Percentiles rank a stretch among this genome's conserved stretches.
phyloP scores from a whole-genome alignment of 2,113 vertebrate genomes.

The Crotalus horridus region DNA sequence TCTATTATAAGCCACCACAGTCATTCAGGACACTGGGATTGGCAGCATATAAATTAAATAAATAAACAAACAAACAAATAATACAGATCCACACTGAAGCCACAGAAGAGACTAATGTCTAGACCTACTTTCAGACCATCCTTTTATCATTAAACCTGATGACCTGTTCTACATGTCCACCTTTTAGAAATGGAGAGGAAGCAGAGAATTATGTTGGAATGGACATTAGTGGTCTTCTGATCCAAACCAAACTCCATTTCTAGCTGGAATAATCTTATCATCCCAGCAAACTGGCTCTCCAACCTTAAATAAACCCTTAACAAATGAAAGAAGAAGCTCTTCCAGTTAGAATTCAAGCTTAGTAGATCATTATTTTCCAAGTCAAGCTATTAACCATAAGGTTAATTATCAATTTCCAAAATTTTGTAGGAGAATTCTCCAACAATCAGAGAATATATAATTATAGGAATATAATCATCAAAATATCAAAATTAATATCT shows the following conservation, averaged over 20 bases:
- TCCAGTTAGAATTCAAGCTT: neutral
- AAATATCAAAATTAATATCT: neutral
- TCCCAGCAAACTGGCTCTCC: neutral
- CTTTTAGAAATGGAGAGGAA: neutral
- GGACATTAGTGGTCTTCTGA: neutral
- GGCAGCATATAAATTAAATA: neutral
- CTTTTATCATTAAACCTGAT: neutral
- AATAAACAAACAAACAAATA: neutral
- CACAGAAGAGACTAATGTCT: neutral
- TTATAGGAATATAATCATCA: neutral
- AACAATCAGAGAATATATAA: neutral
- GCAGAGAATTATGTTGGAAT: neutral
- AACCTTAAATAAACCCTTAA: neutral
- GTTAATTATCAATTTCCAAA: neutral
- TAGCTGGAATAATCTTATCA: neutral
- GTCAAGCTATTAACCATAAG: neutral
- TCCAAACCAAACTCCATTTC: neutral
- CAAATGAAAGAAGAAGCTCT: neutral
- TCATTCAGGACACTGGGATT: neutral
- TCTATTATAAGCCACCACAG: neutral
- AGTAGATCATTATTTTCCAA: neutral
- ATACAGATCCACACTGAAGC: neutral
- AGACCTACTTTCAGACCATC: neutral
- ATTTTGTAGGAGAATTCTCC: neutral
- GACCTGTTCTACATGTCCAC: neutral